phyloP scores from a whole-genome alignment of 2,113 vertebrate genomes.

The Cervus canadensis region DNA sequence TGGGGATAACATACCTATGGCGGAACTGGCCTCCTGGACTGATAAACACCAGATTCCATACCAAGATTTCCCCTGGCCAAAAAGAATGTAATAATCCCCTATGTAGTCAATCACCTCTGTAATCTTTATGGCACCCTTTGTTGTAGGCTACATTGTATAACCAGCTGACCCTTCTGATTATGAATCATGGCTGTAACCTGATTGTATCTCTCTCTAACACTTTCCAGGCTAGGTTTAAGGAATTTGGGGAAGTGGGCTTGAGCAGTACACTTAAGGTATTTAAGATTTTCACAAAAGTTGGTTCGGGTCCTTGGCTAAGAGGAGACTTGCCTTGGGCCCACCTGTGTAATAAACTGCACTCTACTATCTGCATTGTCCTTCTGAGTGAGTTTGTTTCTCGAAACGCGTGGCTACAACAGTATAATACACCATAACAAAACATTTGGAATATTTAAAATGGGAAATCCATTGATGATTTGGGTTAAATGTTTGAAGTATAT shows the following conservation, averaged over 20 bases:
- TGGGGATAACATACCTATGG: background rate
- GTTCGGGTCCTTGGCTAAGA: background rate
- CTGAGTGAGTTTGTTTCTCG: background rate
- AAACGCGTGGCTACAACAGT: background rate
- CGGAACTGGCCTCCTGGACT: background rate
- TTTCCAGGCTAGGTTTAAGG: background rate
- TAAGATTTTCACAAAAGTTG: background rate
- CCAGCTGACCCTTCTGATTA: background rate
- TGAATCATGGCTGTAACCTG: background rate
- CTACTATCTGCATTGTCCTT: background rate
- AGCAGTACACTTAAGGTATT: background rate
- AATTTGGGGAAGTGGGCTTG: background rate
- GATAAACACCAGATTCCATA: background rate
- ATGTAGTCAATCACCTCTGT: background rate
- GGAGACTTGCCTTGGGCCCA: background rate
- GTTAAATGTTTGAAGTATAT: constrained; percentile 11
- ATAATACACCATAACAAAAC: background rate
- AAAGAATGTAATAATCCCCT: background rate
- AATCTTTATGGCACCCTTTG: background rate
- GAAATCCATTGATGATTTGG: constrained; percentile 11
- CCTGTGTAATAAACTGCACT: background rate
- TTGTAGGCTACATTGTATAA: background rate
- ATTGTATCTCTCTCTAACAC: background rate
- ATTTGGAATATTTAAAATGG: background rate
- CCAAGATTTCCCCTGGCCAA: background rate